phyloP scores from a whole-genome alignment of 2,888 invertebrate species.

The Pantelozetes paolii region DNA sequence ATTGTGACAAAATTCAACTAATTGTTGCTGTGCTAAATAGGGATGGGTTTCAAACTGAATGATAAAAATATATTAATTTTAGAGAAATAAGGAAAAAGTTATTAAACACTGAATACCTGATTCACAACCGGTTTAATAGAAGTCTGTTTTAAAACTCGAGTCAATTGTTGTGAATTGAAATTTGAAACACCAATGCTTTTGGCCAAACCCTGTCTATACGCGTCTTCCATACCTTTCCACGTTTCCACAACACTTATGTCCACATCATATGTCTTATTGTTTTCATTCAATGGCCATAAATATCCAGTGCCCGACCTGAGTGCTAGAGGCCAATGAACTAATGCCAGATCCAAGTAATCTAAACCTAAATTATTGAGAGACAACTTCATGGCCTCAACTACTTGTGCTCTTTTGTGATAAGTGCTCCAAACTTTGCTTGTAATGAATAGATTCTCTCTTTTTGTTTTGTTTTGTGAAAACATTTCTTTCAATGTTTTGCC shows the following conservation, averaged over 20 bases:
- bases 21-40: conserved; percentile 32
- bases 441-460: conserved; percentile 33
- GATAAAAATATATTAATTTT: neutral
- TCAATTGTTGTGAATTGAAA: conserved; percentile 69
- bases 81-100: neutral
- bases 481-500: conserved; percentile 23
- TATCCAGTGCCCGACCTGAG: conserved; percentile 7
- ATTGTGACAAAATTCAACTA: conserved; percentile 30
- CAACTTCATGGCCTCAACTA: conserved; percentile 11
- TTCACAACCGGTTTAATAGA: conserved; percentile 37
- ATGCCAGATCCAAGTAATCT: conserved; percentile 30
- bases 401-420: conserved; percentile 7
- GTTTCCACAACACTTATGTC: conserved; percentile 36
- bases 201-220: conserved; percentile 59
- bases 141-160: neutral
- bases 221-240: conserved; percentile 39
- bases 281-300: neutral
- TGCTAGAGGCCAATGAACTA: conserved; percentile 34
- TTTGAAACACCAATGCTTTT: conserved; percentile 81
- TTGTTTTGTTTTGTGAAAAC: neutral
- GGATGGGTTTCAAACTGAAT: conserved; percentile 37
- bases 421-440: conserved; percentile 40
- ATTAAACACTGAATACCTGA: conserved; percentile 33
- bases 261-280: conserved; percentile 14
- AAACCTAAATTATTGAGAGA: conserved; percentile 31